A percentile compares a stretch with the other conserved stretches of the same genome.
Conservation (phyloP, 2,113 vertebrate genomes). For the Taxidea taxus region DNA sequence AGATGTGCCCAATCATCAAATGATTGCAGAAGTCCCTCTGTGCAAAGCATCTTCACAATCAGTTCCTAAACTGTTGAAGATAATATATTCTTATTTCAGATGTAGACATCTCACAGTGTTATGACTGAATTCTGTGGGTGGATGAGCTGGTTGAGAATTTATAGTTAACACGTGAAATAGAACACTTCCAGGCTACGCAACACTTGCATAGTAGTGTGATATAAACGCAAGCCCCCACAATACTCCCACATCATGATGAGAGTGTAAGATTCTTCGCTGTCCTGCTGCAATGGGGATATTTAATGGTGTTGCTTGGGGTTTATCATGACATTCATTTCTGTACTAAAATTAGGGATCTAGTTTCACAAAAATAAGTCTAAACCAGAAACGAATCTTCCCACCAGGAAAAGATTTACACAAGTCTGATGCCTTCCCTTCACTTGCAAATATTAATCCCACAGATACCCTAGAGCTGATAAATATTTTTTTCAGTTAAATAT, state of each 20-base stretch:
- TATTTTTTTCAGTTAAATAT: not conserved
- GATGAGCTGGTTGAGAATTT: not conserved
- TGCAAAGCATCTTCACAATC: not conserved
- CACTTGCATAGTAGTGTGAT: not conserved
- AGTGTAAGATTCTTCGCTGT: rapidly evolving
- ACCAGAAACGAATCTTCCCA: not conserved
- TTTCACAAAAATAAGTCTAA: not conserved
- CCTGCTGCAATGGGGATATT: rapidly evolving
- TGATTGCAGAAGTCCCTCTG: not conserved
- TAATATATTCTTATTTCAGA: not conserved
- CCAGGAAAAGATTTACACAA: not conserved
- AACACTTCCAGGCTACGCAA: not conserved
- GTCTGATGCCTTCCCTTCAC: not conserved
- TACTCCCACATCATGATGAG: too few relatives aligned
- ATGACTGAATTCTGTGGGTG: not conserved
- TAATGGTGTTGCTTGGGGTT: not conserved
- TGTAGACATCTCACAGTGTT: not conserved
- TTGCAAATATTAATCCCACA: not conserved
- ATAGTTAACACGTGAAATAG: not conserved
- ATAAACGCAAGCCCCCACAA: rapidly evolving
- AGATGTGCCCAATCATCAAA: not conserved
- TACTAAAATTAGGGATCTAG: not conserved
- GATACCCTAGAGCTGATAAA: not conserved
- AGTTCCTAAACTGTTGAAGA: not conserved
- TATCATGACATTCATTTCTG: not conserved